Evolutionary conservation across 2,888 invertebrate genomes (phyloP), one percentile per base, ranked within the genome.

Genomic region (Metellina segmentata): DNA sequence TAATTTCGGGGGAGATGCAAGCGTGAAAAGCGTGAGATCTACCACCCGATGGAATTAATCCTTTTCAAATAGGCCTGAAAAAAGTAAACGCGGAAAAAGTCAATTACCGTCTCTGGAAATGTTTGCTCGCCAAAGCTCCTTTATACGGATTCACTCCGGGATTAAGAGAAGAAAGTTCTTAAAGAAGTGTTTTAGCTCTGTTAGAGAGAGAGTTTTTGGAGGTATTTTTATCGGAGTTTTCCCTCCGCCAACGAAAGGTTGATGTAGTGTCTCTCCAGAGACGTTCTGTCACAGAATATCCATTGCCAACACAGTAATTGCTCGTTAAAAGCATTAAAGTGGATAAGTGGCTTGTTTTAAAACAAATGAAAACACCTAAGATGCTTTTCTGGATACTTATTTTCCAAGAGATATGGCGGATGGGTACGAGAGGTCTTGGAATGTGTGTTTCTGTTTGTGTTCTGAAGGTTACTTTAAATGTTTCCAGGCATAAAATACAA

Each of bases 241-340:
- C 34, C 34, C 34, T 34, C 34, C 34, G 4, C 34, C 34, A 34
- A 34, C 34, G 34, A 34, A 34, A 34, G 34, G 34, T 34, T 34
- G 34, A 34, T 34, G 34, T 34, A 34, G 20, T 6, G 79, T n/a
- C n/a, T 77, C 34, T 61, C 34, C 61, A 72, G 72, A 72, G 72
- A 19, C 79, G 19, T 61, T 61, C 61, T 61, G 61, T 61, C 61
- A 61, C 61, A 61, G 61, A 61, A 61, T 61, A 61, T 61, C 61
- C 61, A 61, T 61, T 11, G 7, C 61, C 61, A 9, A 61, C 61
- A 16, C 11, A 16, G 85, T 75, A 85, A 85, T 74, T 70, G 88
- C 75, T 81, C 88, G 88, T 88, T 88, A 88, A 75, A 81, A 81
- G 88, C 61, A 88, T 88, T 88, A 88, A 88, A 81, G n/a, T 72